Evolutionary conservation across 2,888 invertebrate species (phyloP).

Genomic region (Apodemia mormo): DNA sequence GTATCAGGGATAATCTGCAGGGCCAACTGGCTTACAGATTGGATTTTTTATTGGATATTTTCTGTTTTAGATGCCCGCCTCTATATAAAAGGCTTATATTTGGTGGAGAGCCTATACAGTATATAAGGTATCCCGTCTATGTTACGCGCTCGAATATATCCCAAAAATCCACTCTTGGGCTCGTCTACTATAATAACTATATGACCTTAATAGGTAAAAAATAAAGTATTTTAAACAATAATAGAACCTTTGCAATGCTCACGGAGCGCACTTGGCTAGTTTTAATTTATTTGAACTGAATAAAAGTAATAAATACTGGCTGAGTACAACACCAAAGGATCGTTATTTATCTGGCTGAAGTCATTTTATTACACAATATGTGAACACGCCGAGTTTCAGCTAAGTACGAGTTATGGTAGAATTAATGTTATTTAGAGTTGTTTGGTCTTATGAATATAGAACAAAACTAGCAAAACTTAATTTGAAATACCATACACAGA

Average conservation of each 20-base stretch:
- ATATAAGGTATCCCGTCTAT: too few species aligned
- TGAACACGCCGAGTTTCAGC: constrained; percentile 3
- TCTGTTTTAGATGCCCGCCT: too few species aligned
- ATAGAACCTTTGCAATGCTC: not conserved
- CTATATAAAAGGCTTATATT: too few species aligned
- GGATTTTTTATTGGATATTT: too few species aligned
- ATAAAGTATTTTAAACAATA: not conserved
- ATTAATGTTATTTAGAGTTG: constrained; percentile 16
- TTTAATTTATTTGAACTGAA: constrained; percentile 3
- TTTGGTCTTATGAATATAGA: constrained; percentile 2
- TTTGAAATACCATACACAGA: not conserved
- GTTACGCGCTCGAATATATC: too few species aligned
- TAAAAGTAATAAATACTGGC: constrained; percentile 12
- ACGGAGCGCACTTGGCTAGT: not conserved
- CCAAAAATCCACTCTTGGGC: too few species aligned
- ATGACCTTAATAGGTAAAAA: not conserved
- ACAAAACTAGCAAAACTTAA: not conserved
- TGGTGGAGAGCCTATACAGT: too few species aligned
- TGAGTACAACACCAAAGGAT: constrained; percentile 4
- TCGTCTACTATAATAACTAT: not conserved
- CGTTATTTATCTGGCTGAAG: constrained; percentile 13
- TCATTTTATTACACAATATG: constrained; percentile 7
- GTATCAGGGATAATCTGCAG: too few species aligned
- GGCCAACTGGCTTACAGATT: too few species aligned
- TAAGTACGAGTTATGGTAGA: constrained; percentile 11